A percentile compares a stretch with the other conserved stretches of the same genome.
phyloP scores from a whole-genome alignment of 37 sponge, comb jelly and placozoan genomes.

The Dysidea cf. avara region DNA sequence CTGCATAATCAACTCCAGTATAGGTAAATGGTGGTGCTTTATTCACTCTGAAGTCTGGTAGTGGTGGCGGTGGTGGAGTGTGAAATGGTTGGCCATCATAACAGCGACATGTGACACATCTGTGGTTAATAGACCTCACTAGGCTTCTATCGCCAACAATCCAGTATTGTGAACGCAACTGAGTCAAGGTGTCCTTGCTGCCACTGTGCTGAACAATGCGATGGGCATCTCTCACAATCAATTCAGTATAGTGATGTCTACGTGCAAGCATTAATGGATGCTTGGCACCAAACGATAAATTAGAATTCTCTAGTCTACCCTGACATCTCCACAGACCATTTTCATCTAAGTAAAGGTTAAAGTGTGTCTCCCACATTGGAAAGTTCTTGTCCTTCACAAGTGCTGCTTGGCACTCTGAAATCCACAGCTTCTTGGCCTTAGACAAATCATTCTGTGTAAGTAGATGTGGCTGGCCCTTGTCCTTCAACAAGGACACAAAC shows the following conservation, averaged over 20 bases:
- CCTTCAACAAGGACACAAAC: constrained; percentile 2
- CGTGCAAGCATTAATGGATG: constrained; percentile 21
- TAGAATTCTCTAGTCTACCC: constrained; percentile 25
- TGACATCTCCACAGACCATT: constrained; percentile 28
- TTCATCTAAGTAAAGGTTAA: constrained; percentile 21
- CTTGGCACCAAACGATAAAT: constrained; percentile 1
- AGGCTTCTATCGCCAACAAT: background rate
- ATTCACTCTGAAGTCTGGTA: background rate
- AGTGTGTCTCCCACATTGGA: constrained; percentile 2
- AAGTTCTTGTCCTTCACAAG: constrained; percentile 8
- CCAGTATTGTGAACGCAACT: background rate
- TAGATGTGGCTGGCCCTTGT: background rate
- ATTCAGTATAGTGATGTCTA: constrained; percentile 10
- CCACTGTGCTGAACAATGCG: constrained; percentile 13
- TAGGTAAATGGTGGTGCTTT: background rate
- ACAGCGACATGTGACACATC: background rate
- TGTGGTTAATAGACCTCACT: background rate
- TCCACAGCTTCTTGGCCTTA: background rate
- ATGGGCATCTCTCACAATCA: constrained; percentile 27
- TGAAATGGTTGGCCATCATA: background rate
- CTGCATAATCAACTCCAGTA: constrained; percentile 7
- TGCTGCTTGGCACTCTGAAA: constrained; percentile 7
- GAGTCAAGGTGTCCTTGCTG: constrained; percentile 7
- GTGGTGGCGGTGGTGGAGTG: constrained; percentile 4
- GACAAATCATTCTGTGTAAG: constrained; percentile 1